A percentile compares a stretch with the other conserved stretches of the same genome.
These are phyloP conservation scores for Beroe ovata DNA, from an alignment of 37 sponge, comb jelly and placozoan genomes.

Conservation along the genomic window DNA sequence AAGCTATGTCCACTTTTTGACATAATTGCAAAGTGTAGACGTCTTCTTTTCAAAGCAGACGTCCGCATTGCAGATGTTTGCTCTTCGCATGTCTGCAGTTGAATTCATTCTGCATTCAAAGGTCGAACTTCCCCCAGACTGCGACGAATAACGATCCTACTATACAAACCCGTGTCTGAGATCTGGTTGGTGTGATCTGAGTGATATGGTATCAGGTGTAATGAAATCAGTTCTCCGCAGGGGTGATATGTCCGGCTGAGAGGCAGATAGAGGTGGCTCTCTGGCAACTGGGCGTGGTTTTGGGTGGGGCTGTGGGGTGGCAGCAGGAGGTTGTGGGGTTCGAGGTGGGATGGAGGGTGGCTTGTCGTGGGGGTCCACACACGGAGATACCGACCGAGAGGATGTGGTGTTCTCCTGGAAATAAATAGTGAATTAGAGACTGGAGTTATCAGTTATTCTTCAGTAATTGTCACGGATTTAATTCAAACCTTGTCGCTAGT, in stretches of 20 bases:
- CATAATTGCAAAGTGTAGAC: no score
- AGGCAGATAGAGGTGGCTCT: background rate
- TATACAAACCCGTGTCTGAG: background rate
- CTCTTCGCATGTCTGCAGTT: no score
- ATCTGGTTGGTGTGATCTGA: slow-evolving; percentile 17
- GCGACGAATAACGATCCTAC: no score
- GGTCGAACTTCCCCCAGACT: no score
- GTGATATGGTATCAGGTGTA: slow-evolving; percentile 34
- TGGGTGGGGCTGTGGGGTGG: background rate
- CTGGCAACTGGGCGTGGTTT: background rate
- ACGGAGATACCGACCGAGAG: background rate
- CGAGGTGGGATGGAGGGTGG: background rate
- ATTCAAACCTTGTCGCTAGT: slow-evolving; percentile 12
- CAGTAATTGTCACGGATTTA: no score
- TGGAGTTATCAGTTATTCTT: no score
- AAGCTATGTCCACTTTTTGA: no score
- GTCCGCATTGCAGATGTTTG: no score
- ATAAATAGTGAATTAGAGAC: no score
- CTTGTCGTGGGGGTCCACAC: background rate
- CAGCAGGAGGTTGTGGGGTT: background rate
- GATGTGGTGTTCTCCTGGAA: slow-evolving; percentile 10
- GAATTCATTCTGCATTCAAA: no score
- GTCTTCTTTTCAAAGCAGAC: no score
- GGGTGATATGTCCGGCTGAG: background rate
- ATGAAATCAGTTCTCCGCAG: slow-evolving; percentile 16